Base-by-base conservation (phyloP, 2,888 invertebrate species). In the Chromoteleia sp. region DNA sequence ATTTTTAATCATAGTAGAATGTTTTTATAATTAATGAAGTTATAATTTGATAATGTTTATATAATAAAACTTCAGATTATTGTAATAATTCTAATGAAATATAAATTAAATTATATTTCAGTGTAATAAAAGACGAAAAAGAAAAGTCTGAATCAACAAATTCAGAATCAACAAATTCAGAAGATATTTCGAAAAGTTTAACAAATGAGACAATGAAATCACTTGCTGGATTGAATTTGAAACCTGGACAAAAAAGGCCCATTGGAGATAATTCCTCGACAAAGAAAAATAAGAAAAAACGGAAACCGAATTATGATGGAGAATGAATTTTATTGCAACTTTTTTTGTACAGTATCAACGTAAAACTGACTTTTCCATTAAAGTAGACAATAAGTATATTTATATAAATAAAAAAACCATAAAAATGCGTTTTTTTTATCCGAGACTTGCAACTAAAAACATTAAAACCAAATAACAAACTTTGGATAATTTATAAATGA, bases 201-300 rank as follows among this genome's bases (percentile, higher is more conserved):
- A 71, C 61, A 10, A 77, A 56, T 39, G 70, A 70, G 14, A 52
- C 79, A 36, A 29, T 71, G 14, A 52, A 65, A 58, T 70, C 65
- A 36, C 56, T 78, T 41, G 56, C 74, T 25, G 71, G 30, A 58
- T 17, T 80, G 10, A 73, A 71, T 17, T 41, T 73, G 4, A 71
- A 68, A 54, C 7, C 36, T 21, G 63, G 73, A 36, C 71, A 80
- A 61, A 82, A 82, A 71, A 67, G 82, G 21, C 45, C 61, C 0
- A 30, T 48, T 0, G 17, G n/a, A 14, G 74, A 68, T 52, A 61
- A 21, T 12, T 2, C 17, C 1, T 19, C 14, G 10, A 59, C n/a
- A 15, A 74, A 45, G 17, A 74, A 61, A 19, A 36, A 59, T 8
- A 74, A 59, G 25, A 73, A 74, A 36, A 67, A 54, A 43, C 29